Percentiles rank a stretch among this genome's conserved stretches.
Evolutionary conservation across 1,140 invertebrate genomes (phyloP).

Genomic region (Drosophila funebris): DNA sequence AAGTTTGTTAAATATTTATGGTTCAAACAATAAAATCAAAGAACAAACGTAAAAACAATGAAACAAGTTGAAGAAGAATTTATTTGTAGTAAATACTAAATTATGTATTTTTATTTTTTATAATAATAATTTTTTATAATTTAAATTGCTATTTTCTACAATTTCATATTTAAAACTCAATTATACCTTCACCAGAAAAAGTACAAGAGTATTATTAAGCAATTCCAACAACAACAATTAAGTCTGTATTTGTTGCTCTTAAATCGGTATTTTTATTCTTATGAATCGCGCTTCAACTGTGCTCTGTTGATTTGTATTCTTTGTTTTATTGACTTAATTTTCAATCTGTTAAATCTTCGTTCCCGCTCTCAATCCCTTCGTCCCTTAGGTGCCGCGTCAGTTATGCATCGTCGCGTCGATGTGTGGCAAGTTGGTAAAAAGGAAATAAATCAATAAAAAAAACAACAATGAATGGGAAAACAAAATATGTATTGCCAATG

Average conservation of each 20-base stretch:
- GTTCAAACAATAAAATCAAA: neutral
- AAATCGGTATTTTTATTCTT: too few relatives aligned
- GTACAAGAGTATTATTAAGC: too few relatives aligned
- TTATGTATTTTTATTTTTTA: too few relatives aligned
- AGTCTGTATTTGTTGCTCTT: too few relatives aligned
- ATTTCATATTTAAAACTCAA: too few relatives aligned
- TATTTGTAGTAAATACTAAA: too few relatives aligned
- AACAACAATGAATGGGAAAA: slow-evolving; percentile 5
- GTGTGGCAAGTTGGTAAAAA: slow-evolving; percentile 30
- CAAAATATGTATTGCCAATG: slow-evolving; percentile 20
- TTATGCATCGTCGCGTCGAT: slow-evolving; percentile 58
- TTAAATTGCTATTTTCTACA: too few relatives aligned
- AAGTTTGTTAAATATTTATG: neutral
- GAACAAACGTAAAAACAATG: neutral
- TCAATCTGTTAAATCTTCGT: slow-evolving; percentile 57
- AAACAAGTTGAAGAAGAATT: too few relatives aligned
- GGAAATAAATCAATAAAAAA: slow-evolving; percentile 6
- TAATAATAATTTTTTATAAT: too few relatives aligned
- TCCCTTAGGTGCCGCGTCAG: slow-evolving; percentile 49
- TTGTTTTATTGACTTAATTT: slow-evolving; percentile 53
- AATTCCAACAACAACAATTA: too few relatives aligned
- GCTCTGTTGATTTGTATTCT: slow-evolving; percentile 11
- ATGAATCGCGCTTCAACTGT: neutral
- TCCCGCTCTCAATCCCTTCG: slow-evolving; percentile 11
- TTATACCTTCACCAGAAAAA: too few relatives aligned